Evolutionary conservation across 2,113 vertebrate genomes (phyloP).

Genomic region (Polypterus senegalus): DNA sequence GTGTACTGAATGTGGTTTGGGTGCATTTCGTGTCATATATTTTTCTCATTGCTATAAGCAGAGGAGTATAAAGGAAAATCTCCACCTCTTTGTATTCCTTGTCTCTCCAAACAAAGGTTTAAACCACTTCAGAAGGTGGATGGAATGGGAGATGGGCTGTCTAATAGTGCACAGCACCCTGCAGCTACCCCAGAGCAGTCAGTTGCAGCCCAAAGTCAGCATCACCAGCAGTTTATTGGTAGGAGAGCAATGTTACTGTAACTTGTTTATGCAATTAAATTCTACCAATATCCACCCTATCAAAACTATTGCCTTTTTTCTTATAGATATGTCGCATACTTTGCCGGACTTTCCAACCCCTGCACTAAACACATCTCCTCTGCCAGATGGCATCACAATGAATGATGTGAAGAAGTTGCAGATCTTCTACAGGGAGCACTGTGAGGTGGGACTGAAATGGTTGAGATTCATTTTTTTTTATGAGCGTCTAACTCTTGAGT

Average conservation of each 20-base stretch:
- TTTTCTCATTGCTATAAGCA: no score
- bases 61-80: not conserved
- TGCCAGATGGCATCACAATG: conserved; percentile 67
- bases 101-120: conserved; percentile 46
- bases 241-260: conserved; percentile 18
- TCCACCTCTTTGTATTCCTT: conserved; percentile 3
- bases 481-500: no score
- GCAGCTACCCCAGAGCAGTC: conserved; percentile 73
- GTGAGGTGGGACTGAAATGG: conserved; percentile 60
- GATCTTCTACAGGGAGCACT: conserved; percentile 80
- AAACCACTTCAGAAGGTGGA: conserved; percentile 85
- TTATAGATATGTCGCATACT: conserved; percentile 69
- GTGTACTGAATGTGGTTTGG: conserved; percentile 13
- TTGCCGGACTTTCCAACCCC: conserved; percentile 79
- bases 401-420: conserved; percentile 78
- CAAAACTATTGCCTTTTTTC: not conserved
- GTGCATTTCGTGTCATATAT: not conserved
- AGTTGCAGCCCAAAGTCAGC: conserved; percentile 79
- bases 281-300: not conserved
- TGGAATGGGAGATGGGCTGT: conserved; percentile 60
- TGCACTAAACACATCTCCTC: conserved; percentile 53
- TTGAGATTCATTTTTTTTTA: no score
- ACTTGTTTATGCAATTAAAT: no score
- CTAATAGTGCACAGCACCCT: conserved; percentile 58
- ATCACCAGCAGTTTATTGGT: conserved; percentile 97